Conservation (phyloP, 2,113 vertebrate species). For the Hipposideros armiger region DNA sequence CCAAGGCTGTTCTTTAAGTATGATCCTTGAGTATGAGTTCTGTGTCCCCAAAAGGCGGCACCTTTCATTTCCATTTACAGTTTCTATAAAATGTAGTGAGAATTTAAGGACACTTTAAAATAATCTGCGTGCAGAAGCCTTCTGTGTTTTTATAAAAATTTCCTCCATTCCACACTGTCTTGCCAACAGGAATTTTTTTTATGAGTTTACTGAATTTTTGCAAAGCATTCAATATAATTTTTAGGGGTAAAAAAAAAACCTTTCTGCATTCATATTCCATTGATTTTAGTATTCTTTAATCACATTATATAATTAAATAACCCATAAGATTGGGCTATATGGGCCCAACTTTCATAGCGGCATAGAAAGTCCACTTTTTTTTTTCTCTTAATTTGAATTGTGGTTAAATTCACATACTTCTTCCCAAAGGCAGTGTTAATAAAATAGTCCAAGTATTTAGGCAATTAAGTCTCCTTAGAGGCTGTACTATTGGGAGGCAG, state of each 20-base stretch:
- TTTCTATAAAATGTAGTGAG: conserved; percentile 47
- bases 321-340: not conserved
- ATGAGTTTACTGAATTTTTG: conserved; percentile 46
- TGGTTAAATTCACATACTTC: not conserved
- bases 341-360: not conserved
- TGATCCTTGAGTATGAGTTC: not conserved
- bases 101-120: conserved; percentile 55
- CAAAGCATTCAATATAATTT: conserved; percentile 18
- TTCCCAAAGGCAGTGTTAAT: not conserved
- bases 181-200: not conserved
- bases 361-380: not conserved
- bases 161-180: not conserved
- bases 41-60: conserved; percentile 1
- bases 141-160: not conserved
- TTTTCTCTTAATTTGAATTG: not conserved
- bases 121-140: conserved; percentile 7
- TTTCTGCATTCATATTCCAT: not conserved
- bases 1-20: conserved; percentile 20
- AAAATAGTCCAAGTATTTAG: not conserved
- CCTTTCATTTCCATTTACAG: conserved; percentile 49
- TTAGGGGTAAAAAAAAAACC: not conserved
- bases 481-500: not conserved
- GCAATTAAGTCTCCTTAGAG: not conserved
- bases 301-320: conserved; percentile 23
- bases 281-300: conserved; percentile 25